A percentile compares a stretch with the other conserved stretches of the same genome.
Conservation (phyloP, 2,888 invertebrate species). For the Carpatolechia fugitivella region DNA sequence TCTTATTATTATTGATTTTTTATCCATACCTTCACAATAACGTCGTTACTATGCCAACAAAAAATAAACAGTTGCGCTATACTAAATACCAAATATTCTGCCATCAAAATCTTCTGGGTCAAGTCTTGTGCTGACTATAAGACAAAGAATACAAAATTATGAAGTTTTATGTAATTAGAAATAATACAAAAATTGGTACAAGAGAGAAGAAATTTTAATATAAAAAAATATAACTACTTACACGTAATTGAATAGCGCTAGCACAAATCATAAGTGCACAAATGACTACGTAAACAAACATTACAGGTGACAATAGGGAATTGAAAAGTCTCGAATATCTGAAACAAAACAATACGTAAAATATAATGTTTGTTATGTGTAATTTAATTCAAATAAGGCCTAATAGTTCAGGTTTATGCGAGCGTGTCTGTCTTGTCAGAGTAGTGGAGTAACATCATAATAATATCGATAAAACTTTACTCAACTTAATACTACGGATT, state of each 20-base stretch:
- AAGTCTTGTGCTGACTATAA: constrained; percentile 48
- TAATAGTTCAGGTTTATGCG: background rate
- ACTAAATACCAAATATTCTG: constrained; percentile 63
- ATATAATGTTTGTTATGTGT: background rate
- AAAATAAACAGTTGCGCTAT: constrained; percentile 61
- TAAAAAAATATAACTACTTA: too few relatives aligned
- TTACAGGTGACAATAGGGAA: constrained; percentile 62
- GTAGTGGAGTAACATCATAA: too few relatives aligned
- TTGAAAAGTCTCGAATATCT: constrained; percentile 60
- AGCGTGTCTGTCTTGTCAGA: background rate
- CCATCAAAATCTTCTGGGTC: constrained; percentile 55
- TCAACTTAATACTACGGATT: too few relatives aligned
- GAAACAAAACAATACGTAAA: constrained; percentile 28
- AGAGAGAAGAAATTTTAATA: too few relatives aligned
- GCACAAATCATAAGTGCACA: constrained; percentile 64
- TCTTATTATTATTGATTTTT: background rate
- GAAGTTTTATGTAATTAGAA: too few relatives aligned
- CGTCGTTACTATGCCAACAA: constrained; percentile 68
- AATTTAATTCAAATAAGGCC: background rate
- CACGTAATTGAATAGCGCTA: constrained; percentile 62
- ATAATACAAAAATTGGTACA: too few relatives aligned
- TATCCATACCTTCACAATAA: constrained; percentile 48
- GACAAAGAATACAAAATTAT: too few relatives aligned
- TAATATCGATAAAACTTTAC: background rate
- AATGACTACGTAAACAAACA: constrained; percentile 65